phyloP scores from a whole-genome alignment of 2,113 vertebrate genomes.

The Podarcis raffonei region DNA sequence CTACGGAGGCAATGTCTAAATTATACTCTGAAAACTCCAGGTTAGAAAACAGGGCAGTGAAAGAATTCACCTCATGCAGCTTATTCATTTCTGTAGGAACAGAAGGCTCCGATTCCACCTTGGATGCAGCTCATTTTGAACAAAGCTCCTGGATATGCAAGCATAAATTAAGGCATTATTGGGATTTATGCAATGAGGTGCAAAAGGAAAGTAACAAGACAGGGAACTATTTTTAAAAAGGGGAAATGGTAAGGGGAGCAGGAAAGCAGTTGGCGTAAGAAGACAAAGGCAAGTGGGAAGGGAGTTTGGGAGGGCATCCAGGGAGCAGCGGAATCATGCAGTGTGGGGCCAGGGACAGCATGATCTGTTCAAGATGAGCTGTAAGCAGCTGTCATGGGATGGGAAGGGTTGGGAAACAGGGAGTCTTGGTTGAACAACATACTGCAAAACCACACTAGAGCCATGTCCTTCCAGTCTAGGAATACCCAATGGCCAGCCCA shows the following conservation, averaged over 20 bases:
- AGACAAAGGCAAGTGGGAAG: background rate
- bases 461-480: too few relatives aligned
- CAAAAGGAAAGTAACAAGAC: background rate
- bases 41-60: conserved; percentile 64
- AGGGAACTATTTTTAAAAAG: background rate
- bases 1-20: conserved; percentile 68
- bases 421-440: background rate
- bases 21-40: conserved; percentile 72
- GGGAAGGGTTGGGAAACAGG: background rate
- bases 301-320: background rate
- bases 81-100: conserved; percentile 71
- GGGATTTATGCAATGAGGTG: conserved; percentile 60
- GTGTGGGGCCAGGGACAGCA: background rate
- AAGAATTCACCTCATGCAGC: conserved; percentile 70
- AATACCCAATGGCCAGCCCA: too few relatives aligned
- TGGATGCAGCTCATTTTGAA: conserved; percentile 71
- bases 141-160: conserved; percentile 68
- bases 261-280: background rate
- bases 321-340: too few relatives aligned
- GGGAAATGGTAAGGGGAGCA: background rate
- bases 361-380: too few relatives aligned
- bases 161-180: conserved; percentile 71
- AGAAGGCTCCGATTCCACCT: conserved; percentile 63
- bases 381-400: too few relatives aligned
- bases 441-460: background rate